A percentile compares a stretch with the other conserved stretches of the same genome.
Evolutionary conservation across 2,888 invertebrate genomes (phyloP).

Genomic region (Julus scanicus): DNA sequence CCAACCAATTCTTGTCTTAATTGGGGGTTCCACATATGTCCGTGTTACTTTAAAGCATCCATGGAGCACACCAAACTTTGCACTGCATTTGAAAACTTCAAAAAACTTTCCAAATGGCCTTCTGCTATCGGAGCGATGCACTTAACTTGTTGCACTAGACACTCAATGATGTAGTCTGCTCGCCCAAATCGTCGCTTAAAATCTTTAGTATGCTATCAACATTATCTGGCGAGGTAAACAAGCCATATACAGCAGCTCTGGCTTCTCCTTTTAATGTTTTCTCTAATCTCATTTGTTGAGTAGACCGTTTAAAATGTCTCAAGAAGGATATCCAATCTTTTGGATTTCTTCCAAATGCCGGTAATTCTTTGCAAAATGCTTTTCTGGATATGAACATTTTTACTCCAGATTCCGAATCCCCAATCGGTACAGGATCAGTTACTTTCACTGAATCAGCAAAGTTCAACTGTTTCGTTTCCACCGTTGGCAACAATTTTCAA

Average conservation of each 20-base stretch:
- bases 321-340: not conserved
- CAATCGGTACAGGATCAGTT: too few species aligned
- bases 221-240: not conserved
- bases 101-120: not conserved
- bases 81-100: not conserved
- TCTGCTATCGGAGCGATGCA: not conserved
- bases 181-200: not conserved
- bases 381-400: too few species aligned
- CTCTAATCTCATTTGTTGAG: not conserved
- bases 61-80: not conserved
- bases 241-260: not conserved
- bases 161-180: not conserved
- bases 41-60: not conserved
- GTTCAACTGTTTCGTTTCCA: too few species aligned
- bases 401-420: too few species aligned
- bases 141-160: not conserved
- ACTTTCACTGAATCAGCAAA: too few species aligned
- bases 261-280: not conserved
- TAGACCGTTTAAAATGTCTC: not conserved
- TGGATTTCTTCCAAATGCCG: not conserved
- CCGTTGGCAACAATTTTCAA: too few species aligned
- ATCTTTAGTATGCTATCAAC: not conserved
- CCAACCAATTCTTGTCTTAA: not conserved
- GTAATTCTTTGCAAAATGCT: not conserved
- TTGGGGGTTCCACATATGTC: not conserved